Conservation (phyloP, 1,140 invertebrate genomes). For the Plectrocnemia conspersa region DNA sequence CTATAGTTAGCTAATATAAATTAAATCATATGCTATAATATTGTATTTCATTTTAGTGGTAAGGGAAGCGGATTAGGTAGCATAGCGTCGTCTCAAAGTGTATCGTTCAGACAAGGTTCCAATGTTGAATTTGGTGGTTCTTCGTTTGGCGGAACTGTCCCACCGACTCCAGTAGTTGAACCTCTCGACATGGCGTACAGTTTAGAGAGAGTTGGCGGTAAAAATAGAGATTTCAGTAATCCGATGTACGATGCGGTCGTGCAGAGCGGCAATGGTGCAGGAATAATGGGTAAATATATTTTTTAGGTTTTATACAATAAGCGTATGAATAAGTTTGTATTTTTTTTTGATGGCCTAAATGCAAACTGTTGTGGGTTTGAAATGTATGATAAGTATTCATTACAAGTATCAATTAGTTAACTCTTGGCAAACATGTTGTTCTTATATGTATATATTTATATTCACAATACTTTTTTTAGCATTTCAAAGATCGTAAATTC, state of each 20-base stretch:
- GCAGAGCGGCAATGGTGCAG: conserved; percentile 37
- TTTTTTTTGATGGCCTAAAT: conserved; percentile 12
- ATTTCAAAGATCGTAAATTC: no score
- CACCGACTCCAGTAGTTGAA: conserved; percentile 41
- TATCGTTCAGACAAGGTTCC: conserved; percentile 92
- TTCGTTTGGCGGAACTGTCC: conserved; percentile 39
- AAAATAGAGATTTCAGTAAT: conserved; percentile 88
- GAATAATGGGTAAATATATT: conserved; percentile 33
- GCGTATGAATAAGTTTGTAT: no score
- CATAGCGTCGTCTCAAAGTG: conserved; percentile 80
- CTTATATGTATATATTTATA: no score
- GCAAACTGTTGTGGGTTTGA: no score
- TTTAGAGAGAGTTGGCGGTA: conserved; percentile 63
- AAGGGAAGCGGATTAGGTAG: conserved; percentile 69
- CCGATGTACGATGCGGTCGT: conserved; percentile 89
- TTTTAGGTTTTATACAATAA: no score
- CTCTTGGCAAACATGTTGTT: no score
- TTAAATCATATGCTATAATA: conserved; percentile 8
- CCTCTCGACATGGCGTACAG: conserved; percentile 72
- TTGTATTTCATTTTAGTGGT: conserved; percentile 54
- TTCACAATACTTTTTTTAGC: no score
- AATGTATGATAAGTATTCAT: no score
- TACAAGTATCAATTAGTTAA: no score
- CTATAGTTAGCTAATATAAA: conserved; percentile 7
- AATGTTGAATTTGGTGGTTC: conserved; percentile 79